Conservation (phyloP, 2,797 vertebrate species). For the Basileuterus tristriatus region DNA sequence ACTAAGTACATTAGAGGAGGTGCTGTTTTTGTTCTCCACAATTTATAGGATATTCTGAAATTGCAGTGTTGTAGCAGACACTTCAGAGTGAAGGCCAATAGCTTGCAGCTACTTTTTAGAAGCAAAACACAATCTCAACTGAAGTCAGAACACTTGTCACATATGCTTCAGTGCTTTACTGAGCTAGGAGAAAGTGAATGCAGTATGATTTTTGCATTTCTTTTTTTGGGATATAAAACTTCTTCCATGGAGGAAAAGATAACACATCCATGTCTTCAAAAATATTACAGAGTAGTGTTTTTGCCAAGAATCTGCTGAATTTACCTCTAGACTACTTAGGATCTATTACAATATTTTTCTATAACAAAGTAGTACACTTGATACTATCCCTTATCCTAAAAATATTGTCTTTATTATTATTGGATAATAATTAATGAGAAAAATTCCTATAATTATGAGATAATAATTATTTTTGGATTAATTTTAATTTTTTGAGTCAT, state of each 20-base stretch:
- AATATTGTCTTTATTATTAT: not conserved
- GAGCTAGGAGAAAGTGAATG: not conserved
- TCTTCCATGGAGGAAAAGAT: not conserved
- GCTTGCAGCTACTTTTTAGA: not conserved
- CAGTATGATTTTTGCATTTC: not conserved
- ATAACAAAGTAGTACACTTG: not conserved
- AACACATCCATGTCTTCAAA: not conserved
- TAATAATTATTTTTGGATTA: not conserved
- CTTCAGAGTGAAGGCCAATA: not conserved
- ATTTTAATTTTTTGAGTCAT: not conserved
- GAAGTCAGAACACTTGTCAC: not conserved
- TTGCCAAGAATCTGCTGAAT: not conserved
- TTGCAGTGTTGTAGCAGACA: not conserved
- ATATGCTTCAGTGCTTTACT: not conserved
- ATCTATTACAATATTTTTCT: not conserved
- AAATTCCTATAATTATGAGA: not conserved
- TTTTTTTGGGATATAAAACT: not conserved
- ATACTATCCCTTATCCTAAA: not conserved
- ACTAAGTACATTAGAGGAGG: not conserved
- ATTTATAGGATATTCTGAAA: constrained; percentile 16
- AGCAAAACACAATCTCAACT: not conserved
- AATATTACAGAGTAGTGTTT: not conserved
- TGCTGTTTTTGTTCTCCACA: constrained; percentile 10
- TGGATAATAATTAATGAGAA: not conserved
- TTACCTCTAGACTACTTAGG: not conserved